phyloP scores from a whole-genome alignment of 1,140 invertebrate genomes.

The Schmidtea mediterranea region DNA sequence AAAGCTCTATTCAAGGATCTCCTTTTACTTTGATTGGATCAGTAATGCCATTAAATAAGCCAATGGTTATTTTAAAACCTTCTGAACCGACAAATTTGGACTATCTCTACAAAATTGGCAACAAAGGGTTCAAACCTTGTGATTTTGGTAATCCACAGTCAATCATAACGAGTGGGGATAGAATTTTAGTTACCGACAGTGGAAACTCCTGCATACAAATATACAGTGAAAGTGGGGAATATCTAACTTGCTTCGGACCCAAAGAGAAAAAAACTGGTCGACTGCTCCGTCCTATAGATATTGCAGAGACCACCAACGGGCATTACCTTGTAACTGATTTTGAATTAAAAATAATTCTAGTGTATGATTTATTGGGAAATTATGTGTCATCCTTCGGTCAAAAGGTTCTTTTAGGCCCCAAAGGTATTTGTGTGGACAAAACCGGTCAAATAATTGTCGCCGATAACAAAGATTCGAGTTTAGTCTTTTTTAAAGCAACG shows the following conservation, averaged over 20 bases:
- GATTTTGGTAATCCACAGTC: slow-evolving; percentile 36
- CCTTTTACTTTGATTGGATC: too few relatives aligned
- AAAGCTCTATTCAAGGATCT: too few relatives aligned
- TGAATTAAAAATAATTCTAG: neutral
- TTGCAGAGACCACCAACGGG: slow-evolving; percentile 13
- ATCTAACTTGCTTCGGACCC: slow-evolving; percentile 26
- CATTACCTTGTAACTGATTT: neutral
- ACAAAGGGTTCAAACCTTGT: slow-evolving; percentile 28
- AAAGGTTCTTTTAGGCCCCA: neutral
- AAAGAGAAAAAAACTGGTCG: slow-evolving; percentile 30
- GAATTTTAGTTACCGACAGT: slow-evolving; percentile 32
- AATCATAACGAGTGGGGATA: slow-evolving; percentile 6
- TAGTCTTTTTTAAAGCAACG: neutral
- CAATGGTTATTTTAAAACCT: too few relatives aligned
- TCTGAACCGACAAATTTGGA: too few relatives aligned
- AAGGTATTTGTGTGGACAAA: neutral
- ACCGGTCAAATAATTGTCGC: neutral
- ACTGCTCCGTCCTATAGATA: slow-evolving; percentile 33
- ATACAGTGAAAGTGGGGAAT: slow-evolving; percentile 20
- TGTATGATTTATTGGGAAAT: neutral
- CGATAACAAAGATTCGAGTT: neutral
- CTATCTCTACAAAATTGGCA: neutral
- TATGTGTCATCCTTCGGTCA: neutral
- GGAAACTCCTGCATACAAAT: slow-evolving; percentile 34
- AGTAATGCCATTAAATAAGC: too few relatives aligned